Evolutionary conservation across 2,113 vertebrate species (phyloP), one percentile per base, ranked within the genome.

Genomic region (Cyprinus carpio): DNA sequence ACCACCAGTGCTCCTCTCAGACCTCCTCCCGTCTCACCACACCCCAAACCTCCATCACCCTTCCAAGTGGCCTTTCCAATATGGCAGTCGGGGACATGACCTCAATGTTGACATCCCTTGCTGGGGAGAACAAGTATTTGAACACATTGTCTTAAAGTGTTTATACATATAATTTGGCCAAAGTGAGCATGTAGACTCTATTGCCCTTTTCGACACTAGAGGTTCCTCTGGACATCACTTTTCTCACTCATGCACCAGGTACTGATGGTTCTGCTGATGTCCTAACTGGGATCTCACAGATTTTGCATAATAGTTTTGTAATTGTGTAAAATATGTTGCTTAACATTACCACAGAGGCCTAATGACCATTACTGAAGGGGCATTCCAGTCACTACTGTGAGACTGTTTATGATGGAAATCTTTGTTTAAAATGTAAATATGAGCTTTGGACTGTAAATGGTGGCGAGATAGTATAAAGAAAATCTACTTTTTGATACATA

Each of bases 61-160:
- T 95, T 8, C 90, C 94, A 85, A 75, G 92, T 0, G 94, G 94
- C 16, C 91, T 96, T 40, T 95, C 96, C 88, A 99, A 99, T 94
- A 99, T 99, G 98, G 97, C 97, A 0, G 96, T 99, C 71, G 97
- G 97, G 0, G 98, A 98, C 90, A 98, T 99, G 97, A 98, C 95
- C 60, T 97, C 98, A 90, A 96, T 99, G 95, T 89, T 99, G 87
- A 97, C 96, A 87, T 96, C 96, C 0, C 88, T 99, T 87, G 96
- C 97, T 12, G 97, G 97, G 69, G 97, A 99, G 87, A 99, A 96
- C 90, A 97, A 99, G 88, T 99, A 97, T 90, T 96, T 99, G 90
- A 99, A 97, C 90, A 96, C 96, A 9, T 90, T 97, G 84, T 96
- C 96, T 83, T 97, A 95, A 87, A 88, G 37, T 77, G 82, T n/a